Evolutionary conservation across 2,113 vertebrate genomes (phyloP), one percentile per base, ranked within the genome.

Genomic region (Callipepla californica): DNA sequence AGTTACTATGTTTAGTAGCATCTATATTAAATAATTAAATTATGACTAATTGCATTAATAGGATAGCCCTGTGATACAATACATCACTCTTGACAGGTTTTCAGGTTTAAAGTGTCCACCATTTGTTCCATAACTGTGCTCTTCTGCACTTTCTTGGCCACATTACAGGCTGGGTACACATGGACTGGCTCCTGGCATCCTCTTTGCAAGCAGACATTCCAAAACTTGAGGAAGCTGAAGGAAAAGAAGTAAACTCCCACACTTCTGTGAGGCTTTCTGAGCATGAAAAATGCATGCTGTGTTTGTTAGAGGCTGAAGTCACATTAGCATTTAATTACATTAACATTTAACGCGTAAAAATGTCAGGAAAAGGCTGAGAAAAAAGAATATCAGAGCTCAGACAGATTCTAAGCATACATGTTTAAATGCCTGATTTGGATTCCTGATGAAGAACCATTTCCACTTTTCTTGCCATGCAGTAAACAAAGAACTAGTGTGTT

Each of bases 341-440:
- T 92, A 96, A 92, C 65, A 92, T 94, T 95, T 93, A 94, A 94
- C n/a, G 65, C 80, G 80, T 90, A 19, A 92, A 94, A 96, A 95
- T 96, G 89, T 92, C 92, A 96, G 74, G 21, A 90, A 90, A 76
- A 78, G 80, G 86, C 66, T 42, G 32, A 61, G 42, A 68, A 57
- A 40, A 38, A 65, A 61, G 51, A 9, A 81, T 79, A 47, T 85
- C 61, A 83, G 57, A 85, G 67, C 38, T 83, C 34, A 36, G 65
- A 75, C 17, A 70, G 34, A 84, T 36, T 20, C 80, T 13, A 36
- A 3, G 2, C 73, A 53, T 12, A 6, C 17, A 86, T 78, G 8
- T 86, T 85, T 73, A 90, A 94, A 74, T 58, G 42, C 20, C 68
- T 58, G 57, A 30, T 75, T 85, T 88, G 38, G 57, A 68, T 83